Evolutionary conservation across 2,797 vertebrate species (phyloP).

Genomic region (Eulemur rubriventer): DNA sequence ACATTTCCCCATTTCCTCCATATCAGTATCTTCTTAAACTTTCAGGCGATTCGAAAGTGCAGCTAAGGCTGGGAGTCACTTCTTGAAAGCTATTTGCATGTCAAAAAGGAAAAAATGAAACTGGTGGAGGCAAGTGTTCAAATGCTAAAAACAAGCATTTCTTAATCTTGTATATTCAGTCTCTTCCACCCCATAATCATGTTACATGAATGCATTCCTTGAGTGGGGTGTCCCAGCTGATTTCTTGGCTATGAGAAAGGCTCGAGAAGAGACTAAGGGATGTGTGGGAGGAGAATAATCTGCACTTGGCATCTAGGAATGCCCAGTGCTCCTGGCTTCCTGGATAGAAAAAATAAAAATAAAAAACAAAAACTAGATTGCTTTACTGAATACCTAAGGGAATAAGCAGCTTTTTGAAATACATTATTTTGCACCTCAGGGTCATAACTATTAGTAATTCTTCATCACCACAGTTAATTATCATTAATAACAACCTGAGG

Average conservation of each 20-base stretch:
- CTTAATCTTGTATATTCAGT: background rate
- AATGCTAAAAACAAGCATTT: conserved; percentile 14
- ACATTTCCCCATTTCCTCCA: background rate
- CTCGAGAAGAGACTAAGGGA: background rate
- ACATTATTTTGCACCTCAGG: conserved; percentile 30
- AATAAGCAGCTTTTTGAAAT: conserved; percentile 29
- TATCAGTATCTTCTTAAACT: background rate
- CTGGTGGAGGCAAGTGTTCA: conserved; percentile 24
- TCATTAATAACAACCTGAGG: conserved; percentile 49
- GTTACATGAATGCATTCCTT: background rate
- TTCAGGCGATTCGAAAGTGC: background rate
- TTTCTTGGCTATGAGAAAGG: background rate
- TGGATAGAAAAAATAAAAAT: background rate
- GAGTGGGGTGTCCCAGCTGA: background rate
- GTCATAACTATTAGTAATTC: conserved; percentile 52
- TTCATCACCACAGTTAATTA: conserved; percentile 63
- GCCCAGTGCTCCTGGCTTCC: background rate
- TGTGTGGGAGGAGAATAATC: background rate
- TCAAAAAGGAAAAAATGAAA: background rate
- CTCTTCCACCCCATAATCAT: background rate
- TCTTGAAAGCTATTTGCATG: background rate
- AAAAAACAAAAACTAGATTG: background rate
- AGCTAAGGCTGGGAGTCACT: background rate
- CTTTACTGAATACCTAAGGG: conserved; percentile 26
- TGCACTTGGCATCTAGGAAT: background rate